phyloP scores from a whole-genome alignment of 2,888 invertebrate genomes.

The Pristionchus japonicus region DNA sequence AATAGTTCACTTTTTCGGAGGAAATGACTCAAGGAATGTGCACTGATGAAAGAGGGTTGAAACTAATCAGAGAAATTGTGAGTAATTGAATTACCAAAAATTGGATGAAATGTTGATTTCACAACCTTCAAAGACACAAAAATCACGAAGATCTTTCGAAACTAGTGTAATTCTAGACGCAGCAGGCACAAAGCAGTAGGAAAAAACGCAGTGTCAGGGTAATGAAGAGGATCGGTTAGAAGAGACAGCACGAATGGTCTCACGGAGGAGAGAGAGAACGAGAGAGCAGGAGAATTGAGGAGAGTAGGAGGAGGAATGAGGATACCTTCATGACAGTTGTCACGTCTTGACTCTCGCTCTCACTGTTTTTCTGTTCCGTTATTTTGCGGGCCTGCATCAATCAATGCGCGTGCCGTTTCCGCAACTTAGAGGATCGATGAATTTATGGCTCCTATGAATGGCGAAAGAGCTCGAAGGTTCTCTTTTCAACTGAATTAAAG shows the following conservation, averaged over 20 bases:
- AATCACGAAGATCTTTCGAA: neutral
- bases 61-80: neutral
- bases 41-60: neutral
- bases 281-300: neutral
- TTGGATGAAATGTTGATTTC: neutral
- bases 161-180: neutral
- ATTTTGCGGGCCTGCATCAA: neutral
- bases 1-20: neutral
- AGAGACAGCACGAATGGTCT: neutral
- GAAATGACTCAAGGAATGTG: constrained; percentile 18
- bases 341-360: neutral
- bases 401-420: neutral
- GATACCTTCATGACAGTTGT: neutral
- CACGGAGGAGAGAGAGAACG: neutral
- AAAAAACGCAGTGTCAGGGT: neutral
- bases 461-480: too few species aligned
- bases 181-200: neutral
- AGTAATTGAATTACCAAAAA: neutral
- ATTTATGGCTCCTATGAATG: neutral
- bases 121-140: neutral
- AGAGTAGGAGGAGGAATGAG: too few species aligned
- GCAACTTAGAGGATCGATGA: neutral
- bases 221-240: neutral
- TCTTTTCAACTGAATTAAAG: too few species aligned
- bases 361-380: neutral